Evolutionary conservation across 2,797 vertebrate species (phyloP).

Genomic region (Hypotaenidia okinawae): DNA sequence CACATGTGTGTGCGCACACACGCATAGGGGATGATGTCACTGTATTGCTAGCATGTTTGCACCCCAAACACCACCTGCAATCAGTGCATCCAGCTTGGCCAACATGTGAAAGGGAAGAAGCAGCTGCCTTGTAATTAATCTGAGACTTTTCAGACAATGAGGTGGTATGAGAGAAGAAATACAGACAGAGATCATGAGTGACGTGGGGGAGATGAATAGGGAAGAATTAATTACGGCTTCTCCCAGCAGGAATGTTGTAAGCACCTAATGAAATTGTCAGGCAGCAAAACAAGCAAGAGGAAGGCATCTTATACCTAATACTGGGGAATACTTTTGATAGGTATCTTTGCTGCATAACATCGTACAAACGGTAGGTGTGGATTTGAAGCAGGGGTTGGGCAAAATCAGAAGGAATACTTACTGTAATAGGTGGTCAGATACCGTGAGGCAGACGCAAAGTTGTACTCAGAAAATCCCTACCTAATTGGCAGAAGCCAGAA

Average conservation of each 20-base stretch:
- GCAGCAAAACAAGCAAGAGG: background rate
- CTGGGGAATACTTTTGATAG: background rate
- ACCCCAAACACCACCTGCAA: background rate
- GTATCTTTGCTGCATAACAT: background rate
- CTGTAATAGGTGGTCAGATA: background rate
- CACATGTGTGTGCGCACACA: no score
- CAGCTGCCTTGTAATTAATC: background rate
- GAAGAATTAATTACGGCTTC: background rate
- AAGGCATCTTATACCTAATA: background rate
- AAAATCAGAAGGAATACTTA: background rate
- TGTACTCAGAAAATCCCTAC: background rate
- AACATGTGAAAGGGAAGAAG: background rate
- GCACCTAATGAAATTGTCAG: background rate
- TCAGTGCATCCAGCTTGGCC: background rate
- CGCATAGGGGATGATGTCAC: rapidly evolving
- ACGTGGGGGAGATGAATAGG: background rate
- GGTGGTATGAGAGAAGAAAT: background rate
- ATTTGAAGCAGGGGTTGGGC: background rate
- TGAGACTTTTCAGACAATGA: background rate
- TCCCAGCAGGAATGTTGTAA: background rate
- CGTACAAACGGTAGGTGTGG: background rate
- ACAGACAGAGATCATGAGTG: background rate
- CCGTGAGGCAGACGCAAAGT: background rate
- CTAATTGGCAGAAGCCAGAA: background rate
- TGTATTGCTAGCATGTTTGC: background rate